Evolutionary conservation across 2,888 invertebrate species (phyloP).

Genomic region (Cerceris ruficornis): DNA sequence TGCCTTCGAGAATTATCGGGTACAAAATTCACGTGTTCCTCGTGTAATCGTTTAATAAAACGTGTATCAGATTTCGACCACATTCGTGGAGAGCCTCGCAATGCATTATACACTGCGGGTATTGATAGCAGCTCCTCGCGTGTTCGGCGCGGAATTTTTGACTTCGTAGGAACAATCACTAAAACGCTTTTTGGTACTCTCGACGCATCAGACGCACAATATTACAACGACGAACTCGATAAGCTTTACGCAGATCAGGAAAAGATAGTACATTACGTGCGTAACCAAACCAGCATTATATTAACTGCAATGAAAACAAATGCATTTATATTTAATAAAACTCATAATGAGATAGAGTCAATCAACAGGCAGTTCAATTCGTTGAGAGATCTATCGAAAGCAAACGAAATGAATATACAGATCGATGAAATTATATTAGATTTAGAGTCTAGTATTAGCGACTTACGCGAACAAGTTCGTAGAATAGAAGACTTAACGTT

Average conservation of each 20-base stretch:
- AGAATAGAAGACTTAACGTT: no score
- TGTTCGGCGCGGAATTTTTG: slow-evolving; percentile 3
- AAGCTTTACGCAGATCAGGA: slow-evolving; percentile 4
- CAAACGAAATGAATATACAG: not conserved
- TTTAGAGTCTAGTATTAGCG: slow-evolving; percentile 1
- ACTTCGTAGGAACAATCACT: not conserved
- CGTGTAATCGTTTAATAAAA: slow-evolving; percentile 7
- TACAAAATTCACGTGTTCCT: slow-evolving; percentile 53
- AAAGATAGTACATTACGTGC: not conserved
- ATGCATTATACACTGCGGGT: slow-evolving; percentile 5
- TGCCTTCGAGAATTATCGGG: not conserved
- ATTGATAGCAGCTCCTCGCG: slow-evolving; percentile 9
- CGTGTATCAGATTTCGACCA: slow-evolving; percentile 2
- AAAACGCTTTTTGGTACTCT: slow-evolving; percentile 13
- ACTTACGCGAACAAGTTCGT: no score
- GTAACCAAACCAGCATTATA: not conserved
- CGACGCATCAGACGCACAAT: slow-evolving; percentile 4
- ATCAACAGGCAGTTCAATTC: slow-evolving; percentile 13
- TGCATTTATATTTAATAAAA: slow-evolving; percentile 1
- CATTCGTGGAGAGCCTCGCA: slow-evolving; percentile 16
- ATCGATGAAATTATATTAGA: slow-evolving; percentile 9
- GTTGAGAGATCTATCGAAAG: slow-evolving; percentile 1
- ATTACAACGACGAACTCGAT: slow-evolving; percentile 15
- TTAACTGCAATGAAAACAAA: slow-evolving; percentile 6
- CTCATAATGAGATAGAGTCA: not conserved